Conservation (phyloP, 2,113 vertebrate species). For the Chrysemys picta region DNA sequence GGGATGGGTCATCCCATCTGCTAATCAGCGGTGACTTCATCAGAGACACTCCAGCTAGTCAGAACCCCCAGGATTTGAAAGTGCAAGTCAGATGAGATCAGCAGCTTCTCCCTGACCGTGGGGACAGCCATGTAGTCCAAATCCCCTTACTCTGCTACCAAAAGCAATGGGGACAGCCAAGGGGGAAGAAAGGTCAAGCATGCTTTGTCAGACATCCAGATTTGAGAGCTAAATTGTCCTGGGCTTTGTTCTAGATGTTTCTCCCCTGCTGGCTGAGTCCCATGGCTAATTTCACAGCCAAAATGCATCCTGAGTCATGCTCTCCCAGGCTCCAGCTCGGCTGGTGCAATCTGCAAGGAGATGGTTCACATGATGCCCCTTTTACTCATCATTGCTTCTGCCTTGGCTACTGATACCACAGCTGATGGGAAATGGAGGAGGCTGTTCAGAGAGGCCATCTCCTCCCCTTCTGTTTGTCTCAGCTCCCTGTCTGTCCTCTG, state of each 20-base stretch:
- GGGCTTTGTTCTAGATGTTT: not conserved
- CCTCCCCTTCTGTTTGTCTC: not conserved
- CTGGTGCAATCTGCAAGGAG: not conserved
- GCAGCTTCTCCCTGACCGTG: not conserved
- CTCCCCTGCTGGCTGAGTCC: not conserved
- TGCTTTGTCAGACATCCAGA: not conserved
- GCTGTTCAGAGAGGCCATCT: not conserved
- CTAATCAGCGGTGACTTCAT: rapidly evolving
- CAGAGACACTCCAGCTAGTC: rapidly evolving
- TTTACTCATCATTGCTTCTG: rapidly evolving
- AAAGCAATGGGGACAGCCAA: not conserved
- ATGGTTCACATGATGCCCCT: not conserved
- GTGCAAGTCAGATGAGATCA: not conserved
- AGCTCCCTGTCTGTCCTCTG: not conserved
- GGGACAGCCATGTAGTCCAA: not conserved
- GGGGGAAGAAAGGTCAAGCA: not conserved
- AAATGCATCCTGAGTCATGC: not conserved
- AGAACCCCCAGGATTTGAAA: not conserved
- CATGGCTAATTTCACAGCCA: not conserved
- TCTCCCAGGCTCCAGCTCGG: not conserved
- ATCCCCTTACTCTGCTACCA: rapidly evolving
- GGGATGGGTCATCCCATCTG: rapidly evolving
- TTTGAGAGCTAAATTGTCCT: not conserved
- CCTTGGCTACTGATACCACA: not conserved
- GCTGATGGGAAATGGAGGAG: not conserved